Evolutionary conservation across 2,888 invertebrate genomes (phyloP).

Genomic region (Apantesis nais): DNA sequence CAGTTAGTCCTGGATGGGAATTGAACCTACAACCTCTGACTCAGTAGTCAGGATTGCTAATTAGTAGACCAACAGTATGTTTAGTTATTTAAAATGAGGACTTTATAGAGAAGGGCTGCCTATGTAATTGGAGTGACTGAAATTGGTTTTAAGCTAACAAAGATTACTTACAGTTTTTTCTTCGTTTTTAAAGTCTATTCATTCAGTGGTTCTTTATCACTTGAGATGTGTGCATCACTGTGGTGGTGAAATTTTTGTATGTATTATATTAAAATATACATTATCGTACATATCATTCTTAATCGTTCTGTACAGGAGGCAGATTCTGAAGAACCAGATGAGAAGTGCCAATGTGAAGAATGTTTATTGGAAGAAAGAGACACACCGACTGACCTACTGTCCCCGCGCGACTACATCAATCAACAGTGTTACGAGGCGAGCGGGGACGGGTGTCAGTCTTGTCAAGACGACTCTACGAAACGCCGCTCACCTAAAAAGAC

Average conservation of each 20-base stretch:
- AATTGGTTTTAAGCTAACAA: too few species aligned
- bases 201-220: too few species aligned
- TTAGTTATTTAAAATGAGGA: too few species aligned
- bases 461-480: conserved; percentile 79
- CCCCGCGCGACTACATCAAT: conserved; percentile 67
- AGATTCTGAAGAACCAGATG: conserved; percentile 81
- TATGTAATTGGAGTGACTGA: too few species aligned
- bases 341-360: conserved; percentile 81
- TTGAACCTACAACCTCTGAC: too few species aligned
- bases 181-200: too few species aligned
- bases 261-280: neutral
- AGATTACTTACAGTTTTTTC: too few species aligned
- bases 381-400: conserved; percentile 74
- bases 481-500: conserved; percentile 73
- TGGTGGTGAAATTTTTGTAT: neutral
- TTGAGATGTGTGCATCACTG: too few species aligned
- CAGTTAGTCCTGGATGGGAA: too few species aligned
- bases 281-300: neutral
- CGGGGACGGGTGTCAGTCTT: conserved; percentile 73
- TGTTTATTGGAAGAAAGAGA: conserved; percentile 77
- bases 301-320: conserved; percentile 61
- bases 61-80: too few species aligned
- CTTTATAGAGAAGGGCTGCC: too few species aligned
- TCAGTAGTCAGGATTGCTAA: too few species aligned
- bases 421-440: conserved; percentile 65